Evolutionary conservation across 1,140 invertebrate genomes (phyloP), one percentile per base, ranked within the genome.

Genomic region (Bombus confusus): DNA sequence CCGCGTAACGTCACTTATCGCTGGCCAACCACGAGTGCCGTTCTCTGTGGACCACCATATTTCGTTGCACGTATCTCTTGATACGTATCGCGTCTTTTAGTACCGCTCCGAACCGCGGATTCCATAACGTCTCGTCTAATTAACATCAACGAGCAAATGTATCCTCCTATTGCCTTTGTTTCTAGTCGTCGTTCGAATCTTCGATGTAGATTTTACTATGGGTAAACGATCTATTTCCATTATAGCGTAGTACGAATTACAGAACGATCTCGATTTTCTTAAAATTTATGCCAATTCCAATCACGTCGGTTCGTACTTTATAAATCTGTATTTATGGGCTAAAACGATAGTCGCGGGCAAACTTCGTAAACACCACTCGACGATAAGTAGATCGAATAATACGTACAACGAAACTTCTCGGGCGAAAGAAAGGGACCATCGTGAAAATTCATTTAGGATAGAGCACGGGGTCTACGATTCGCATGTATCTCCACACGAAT

Each of bases 1-100:
- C 25, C 74, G 75, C 28, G 78, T 80, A 37, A 74, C 79, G 78
- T 82, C 85, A 88, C 74, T 88, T 88, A 88, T 86, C 85, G 87
- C 87, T 72, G 74, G 57, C 66, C 85, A 85, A 84, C 86, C 86
- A 85, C 75, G 82, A 62, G 34, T n/a, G 13, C n/a, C 73, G 62
- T 52, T 4, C 43, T 57, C 41, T 59, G 22, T 43, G 25, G 39
- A n/a, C 59, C 37, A 71, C 82, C 66, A 79, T 80, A 85, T 72
- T 80, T 85, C 83, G 77, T 85, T 80, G 25, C 76, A 72, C 52
- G 37, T 79, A 78, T 69, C 82, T 78, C 13, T 57, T 34, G 74
- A 78, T 84, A 77, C 74, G 64, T 83, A 71, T 71, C 59, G 28
- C 47, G 43, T 15, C 47, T 52, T 69, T 57, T 52, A 52, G 0